Evolutionary conservation across 2,113 vertebrate genomes (phyloP).

Genomic region (Vidua chalybeata): DNA sequence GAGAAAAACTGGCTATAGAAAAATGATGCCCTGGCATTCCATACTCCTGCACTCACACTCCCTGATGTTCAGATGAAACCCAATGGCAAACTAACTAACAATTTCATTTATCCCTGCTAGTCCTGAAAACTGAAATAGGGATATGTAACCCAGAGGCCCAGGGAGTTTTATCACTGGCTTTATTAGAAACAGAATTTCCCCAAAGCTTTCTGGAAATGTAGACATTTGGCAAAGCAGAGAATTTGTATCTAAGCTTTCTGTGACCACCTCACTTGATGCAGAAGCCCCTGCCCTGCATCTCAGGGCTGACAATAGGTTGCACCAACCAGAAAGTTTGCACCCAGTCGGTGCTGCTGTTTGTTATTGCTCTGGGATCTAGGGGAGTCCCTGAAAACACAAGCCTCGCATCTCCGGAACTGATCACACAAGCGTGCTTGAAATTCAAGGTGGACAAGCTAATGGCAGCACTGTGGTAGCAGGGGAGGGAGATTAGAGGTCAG

Average conservation of each 20-base stretch:
- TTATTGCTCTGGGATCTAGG: too few relatives aligned
- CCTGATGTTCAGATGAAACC: not conserved
- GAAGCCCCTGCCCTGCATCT: not conserved
- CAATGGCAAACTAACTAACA: not conserved
- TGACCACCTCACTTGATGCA: accelerated
- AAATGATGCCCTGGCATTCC: not conserved
- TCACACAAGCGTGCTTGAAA: not conserved
- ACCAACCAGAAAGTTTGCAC: not conserved
- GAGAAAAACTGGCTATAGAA: not conserved
- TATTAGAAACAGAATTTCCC: not conserved
- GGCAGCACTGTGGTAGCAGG: not conserved
- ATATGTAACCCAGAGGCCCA: not conserved
- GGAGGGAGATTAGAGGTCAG: not conserved
- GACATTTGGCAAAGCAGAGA: not conserved
- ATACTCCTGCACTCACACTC: not conserved
- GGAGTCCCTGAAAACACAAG: not conserved
- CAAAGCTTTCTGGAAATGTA: not conserved
- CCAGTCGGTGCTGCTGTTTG: not conserved
- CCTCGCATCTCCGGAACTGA: not conserved
- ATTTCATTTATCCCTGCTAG: not conserved
- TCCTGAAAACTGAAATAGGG: not conserved
- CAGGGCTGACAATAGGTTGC: not conserved
- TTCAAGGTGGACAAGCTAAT: not conserved
- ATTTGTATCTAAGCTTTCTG: not conserved
- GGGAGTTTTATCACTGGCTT: not conserved